These are phyloP conservation scores for Nannospalax galili DNA, from an alignment of 2,113 vertebrate genomes.

Conservation along the genomic window DNA sequence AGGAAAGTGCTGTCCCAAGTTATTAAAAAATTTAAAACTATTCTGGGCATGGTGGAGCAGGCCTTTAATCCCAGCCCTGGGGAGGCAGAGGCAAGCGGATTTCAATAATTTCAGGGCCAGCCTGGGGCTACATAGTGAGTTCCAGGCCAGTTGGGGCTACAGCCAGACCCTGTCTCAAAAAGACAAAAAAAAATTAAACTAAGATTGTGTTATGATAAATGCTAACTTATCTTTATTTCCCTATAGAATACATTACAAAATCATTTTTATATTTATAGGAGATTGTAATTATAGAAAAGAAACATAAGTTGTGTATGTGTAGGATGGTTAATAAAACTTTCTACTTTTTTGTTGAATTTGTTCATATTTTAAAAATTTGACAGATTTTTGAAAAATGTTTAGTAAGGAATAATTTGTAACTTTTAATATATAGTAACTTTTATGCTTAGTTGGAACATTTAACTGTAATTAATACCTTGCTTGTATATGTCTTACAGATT, in stretches of 20 bases:
- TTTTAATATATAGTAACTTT: conserved; percentile 1
- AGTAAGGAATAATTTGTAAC: background rate
- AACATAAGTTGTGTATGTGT: background rate
- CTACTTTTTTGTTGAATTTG: background rate
- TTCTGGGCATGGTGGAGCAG: too few species aligned
- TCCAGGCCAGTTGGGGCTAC: too few species aligned
- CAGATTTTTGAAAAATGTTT: background rate
- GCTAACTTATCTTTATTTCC: background rate
- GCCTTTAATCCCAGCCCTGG: too few species aligned
- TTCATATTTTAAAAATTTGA: background rate
- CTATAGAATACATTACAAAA: background rate
- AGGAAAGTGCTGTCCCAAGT: background rate
- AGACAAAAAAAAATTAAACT: background rate
- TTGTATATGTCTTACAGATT: background rate
- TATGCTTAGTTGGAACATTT: background rate
- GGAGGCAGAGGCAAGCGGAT: too few species aligned
- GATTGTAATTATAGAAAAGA: background rate
- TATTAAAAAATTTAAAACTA: background rate
- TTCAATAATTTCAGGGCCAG: too few species aligned
- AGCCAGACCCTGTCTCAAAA: too few species aligned
- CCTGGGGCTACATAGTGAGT: too few species aligned
- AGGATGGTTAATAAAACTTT: background rate
- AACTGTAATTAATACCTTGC: background rate
- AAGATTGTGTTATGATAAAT: background rate
- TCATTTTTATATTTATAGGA: background rate